Base-by-base conservation (phyloP, 2,797 vertebrate genomes). In the Clarias pachynema region DNA sequence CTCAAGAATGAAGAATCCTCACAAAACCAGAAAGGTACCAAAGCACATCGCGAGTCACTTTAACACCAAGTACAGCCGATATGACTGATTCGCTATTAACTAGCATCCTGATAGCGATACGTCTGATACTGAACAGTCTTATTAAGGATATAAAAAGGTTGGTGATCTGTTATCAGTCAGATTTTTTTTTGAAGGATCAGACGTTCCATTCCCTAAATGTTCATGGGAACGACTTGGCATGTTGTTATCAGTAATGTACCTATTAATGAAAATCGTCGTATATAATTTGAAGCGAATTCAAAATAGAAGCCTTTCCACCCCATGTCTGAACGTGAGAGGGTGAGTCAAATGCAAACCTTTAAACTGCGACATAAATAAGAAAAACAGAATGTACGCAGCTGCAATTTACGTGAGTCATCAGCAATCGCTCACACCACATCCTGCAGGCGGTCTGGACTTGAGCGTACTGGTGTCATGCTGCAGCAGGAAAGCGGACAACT, bases 1-100 rank as follows among this genome's bases (percentile, higher is more conserved):
- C 70, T 99, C 97, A 90, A 96, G 98, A 94, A 99, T 98, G 97
- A 97, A 96, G 95, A 99, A 99, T 89, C 97, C 97, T n/a, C 97
- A 98, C 93, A 98, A 98, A 97, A 98, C 97, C 78, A 96, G 97
- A 93, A 99, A 99, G 96, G 98, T 98, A 90, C 59, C 16, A 29
- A 2, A 79, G 10, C 60, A 49, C 14, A 53, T 26, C 72, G 26
- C 7, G 2, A 8, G 73, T 56, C 26, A 75, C 31, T 31, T 31
- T 2, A 31, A 4, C 49, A 20, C n/a, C 29, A 5, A 56, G 49
- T 20, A 18, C 49, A 53, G 44, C 0, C 6, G n/a, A 29, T 53
- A 74, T 0, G 5, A 53, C 15, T 1, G 24, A 74, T 53, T 29
- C 7, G 14, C 26, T 49, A 73, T 49, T 49, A n/a, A 74, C 12